phyloP scores from a whole-genome alignment of 2,797 vertebrate genomes.

The Esox masquinongy region DNA sequence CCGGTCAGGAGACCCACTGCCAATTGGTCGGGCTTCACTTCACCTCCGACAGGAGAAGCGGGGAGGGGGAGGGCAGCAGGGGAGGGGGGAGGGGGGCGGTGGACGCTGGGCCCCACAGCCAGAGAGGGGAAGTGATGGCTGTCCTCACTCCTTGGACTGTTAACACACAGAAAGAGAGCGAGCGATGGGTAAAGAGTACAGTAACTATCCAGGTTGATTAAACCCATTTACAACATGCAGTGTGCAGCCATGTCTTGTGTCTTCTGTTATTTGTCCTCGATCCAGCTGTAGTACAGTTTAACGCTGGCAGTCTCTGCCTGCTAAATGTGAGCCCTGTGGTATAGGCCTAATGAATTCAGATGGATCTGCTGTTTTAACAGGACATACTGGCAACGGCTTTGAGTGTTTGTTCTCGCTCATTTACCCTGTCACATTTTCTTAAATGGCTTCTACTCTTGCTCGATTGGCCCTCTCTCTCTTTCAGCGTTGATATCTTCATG shows the following conservation, averaged over 20 bases:
- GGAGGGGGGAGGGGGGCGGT: not conserved
- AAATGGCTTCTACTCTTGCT: not conserved
- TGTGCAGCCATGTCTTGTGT: not conserved
- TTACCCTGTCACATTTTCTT: not conserved
- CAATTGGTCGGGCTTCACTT: constrained; percentile 68
- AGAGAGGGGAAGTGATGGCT: constrained; percentile 15
- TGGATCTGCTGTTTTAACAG: not conserved
- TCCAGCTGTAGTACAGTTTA: no score
- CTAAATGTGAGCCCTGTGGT: no score
- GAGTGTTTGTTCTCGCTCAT: not conserved
- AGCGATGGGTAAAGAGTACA: not conserved
- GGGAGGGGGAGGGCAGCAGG: constrained; percentile 37
- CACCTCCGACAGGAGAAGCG: constrained; percentile 55
- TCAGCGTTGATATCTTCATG: not conserved
- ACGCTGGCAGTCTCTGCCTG: no score
- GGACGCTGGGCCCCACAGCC: not conserved
- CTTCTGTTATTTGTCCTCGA: not conserved
- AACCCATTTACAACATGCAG: not conserved
- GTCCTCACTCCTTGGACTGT: constrained; percentile 14
- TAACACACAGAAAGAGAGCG: constrained; percentile 20
- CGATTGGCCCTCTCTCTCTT: not conserved
- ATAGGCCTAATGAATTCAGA: not conserved
- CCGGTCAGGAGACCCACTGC: constrained; percentile 34
- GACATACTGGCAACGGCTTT: not conserved
- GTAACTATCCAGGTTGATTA: no score